Conservation (phyloP, 2,888 invertebrate genomes). For the Andrena praecox region DNA sequence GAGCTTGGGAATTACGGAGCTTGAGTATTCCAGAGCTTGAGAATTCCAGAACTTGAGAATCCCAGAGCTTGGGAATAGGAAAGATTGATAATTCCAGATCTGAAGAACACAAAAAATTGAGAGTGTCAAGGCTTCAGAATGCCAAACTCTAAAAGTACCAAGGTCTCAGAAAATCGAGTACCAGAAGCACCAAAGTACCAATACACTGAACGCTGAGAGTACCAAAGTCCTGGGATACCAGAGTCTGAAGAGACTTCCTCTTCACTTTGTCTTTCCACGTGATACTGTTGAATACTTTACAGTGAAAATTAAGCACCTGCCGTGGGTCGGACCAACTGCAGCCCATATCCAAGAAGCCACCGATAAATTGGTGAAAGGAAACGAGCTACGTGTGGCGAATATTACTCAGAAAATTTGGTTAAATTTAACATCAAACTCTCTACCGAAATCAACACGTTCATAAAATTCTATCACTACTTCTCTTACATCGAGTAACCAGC, state of each 20-base stretch:
- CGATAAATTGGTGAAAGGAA: constrained; percentile 36
- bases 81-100: too few relatives aligned
- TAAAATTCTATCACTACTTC: background rate
- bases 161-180: background rate
- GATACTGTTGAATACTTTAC: constrained; percentile 12
- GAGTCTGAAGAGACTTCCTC: background rate
- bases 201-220: background rate
- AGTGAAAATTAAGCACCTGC: constrained; percentile 51
- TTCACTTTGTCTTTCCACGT: background rate
- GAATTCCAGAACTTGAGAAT: too few relatives aligned
- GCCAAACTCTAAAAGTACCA: too few relatives aligned
- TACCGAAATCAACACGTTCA: background rate
- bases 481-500: background rate
- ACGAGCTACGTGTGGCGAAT: constrained; percentile 26
- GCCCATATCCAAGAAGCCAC: constrained; percentile 14
- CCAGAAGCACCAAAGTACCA: background rate
- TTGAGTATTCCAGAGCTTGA: too few relatives aligned
- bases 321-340: constrained; percentile 3
- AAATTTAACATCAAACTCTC: background rate
- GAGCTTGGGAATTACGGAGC: too few relatives aligned
- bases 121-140: too few relatives aligned
- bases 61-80: too few relatives aligned
- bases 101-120: too few relatives aligned
- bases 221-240: background rate
- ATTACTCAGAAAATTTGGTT: background rate